Conservation (phyloP, 2,113 vertebrate species). For the Erpornis zantholeuca region DNA sequence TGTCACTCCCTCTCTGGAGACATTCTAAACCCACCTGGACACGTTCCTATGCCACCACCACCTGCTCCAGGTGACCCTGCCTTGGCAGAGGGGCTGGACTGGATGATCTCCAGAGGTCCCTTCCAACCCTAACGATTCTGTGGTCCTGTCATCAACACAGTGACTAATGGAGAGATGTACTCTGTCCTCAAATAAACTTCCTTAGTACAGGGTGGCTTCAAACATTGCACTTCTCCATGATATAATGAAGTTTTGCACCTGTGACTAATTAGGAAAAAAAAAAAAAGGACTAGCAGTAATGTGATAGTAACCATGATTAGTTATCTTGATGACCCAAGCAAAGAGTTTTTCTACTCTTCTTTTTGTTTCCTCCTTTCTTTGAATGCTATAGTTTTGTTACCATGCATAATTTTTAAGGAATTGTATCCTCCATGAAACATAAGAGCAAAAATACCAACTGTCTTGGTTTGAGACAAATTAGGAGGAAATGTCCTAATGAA, state of each 20-base stretch:
- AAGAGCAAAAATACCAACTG: rapidly evolving
- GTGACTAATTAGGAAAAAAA: neutral
- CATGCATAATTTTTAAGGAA: neutral
- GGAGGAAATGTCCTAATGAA: too few species aligned
- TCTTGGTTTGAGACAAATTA: too few species aligned
- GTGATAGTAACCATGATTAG: neutral
- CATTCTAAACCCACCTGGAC: neutral
- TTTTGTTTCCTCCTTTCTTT: neutral
- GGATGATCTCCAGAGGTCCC: neutral
- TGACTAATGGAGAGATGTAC: neutral
- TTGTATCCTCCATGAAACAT: neutral
- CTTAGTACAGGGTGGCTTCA: neutral
- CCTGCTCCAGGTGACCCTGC: neutral
- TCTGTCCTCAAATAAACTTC: neutral
- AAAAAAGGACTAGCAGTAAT: neutral
- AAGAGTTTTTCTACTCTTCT: neutral
- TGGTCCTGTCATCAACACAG: neutral
- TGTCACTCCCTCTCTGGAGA: neutral
- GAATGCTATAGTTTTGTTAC: neutral
- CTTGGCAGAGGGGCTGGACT: neutral
- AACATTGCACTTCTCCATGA: neutral
- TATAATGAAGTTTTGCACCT: neutral
- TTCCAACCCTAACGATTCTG: neutral
- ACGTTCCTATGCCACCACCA: neutral
- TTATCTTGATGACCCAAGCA: neutral